Evolutionary conservation across 2,797 vertebrate genomes (phyloP).

Genomic region (Geotrypetes seraphini): DNA sequence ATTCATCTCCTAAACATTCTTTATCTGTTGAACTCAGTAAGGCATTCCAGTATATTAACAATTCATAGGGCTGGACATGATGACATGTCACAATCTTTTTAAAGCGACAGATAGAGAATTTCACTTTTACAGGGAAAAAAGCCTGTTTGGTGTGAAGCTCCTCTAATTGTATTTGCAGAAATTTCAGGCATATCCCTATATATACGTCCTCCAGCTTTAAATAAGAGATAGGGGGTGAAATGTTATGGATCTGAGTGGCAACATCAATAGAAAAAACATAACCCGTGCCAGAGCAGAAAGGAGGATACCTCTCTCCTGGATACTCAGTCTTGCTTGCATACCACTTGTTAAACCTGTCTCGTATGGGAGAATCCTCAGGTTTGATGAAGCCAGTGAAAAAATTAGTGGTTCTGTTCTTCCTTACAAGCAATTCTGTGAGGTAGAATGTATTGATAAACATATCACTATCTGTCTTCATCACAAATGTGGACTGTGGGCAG

Average conservation of each 20-base stretch:
- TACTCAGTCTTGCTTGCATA: slow-evolving; percentile 47
- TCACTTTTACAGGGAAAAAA: slow-evolving; percentile 32
- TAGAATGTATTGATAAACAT: slow-evolving; percentile 55
- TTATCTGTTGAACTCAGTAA: slow-evolving; percentile 11
- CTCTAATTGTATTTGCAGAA: slow-evolving; percentile 27
- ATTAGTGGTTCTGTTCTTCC: slow-evolving; percentile 26
- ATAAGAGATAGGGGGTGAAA: slow-evolving; percentile 30
- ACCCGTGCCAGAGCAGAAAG: slow-evolving; percentile 56
- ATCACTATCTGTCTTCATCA: slow-evolving; percentile 56
- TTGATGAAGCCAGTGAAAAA: slow-evolving; percentile 59
- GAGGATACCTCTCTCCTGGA: slow-evolving; percentile 33
- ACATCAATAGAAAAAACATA: slow-evolving; percentile 54
- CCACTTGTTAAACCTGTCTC: slow-evolving; percentile 42
- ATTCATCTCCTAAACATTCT: slow-evolving; percentile 23
- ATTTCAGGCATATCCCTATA: slow-evolving; percentile 53
- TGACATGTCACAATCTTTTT: slow-evolving; percentile 48
- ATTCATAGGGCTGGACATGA: slow-evolving; percentile 17
- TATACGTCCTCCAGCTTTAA: slow-evolving; percentile 63
- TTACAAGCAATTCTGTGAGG: slow-evolving; percentile 46
- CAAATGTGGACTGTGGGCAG: slow-evolving; percentile 43
- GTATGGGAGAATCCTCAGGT: slow-evolving; percentile 37
- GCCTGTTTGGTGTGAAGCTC: slow-evolving; percentile 47
- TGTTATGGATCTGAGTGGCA: slow-evolving; percentile 30
- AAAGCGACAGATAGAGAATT: slow-evolving; percentile 43
- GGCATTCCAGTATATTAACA: slow-evolving; percentile 39